Evolutionary conservation across 2,888 invertebrate species (phyloP), one percentile per base, ranked within the genome.

Genomic region (Melanotus villosus): DNA sequence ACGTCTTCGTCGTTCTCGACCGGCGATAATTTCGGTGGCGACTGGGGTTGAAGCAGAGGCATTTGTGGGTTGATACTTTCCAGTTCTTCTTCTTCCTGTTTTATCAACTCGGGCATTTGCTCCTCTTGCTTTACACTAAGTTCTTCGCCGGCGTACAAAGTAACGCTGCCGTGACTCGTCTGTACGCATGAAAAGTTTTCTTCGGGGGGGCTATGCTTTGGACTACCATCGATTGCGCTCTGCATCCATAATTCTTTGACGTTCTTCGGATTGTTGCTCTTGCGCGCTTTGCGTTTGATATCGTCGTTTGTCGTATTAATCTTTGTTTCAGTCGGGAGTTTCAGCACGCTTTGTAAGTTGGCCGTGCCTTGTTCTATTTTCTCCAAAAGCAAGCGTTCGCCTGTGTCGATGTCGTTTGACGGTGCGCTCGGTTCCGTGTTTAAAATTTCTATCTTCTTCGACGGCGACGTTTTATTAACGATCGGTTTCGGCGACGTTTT

Each of bases 41-140:
- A 64, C 16, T 64, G 56, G 1, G 65, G 65, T 16, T 65, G 65
- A 5, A 65, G 36, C 16, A 65, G 19, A 0, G 65, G 65, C 65
- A 65, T 65, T 5, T 56, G 65, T 9, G 18, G 14, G 32, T 52
- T 14, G 7, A 43, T 45, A 2, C 14, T 23, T 14, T 43, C 43
- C 0, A 21, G 18, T 10, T 45, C 12, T 7, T 12, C 6, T 7
- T 56, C 56, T 1, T 45, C 47, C 10, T 38, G 66, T 14, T 34
- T 66, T 23, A 50, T 38, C 7, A 59, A 52, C 10, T 66, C 7
- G 0, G 66, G 66, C 66, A 59, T 65, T 50, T 56, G 45, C 4
- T 65, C 65, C 3, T 65, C 52, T 4, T 1, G 16, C 32, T 52
- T 52, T 21, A 9, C 10, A 7, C 50, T 52, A 7, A 5, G 4